These are phyloP conservation scores for Pseudoips prasinana DNA, from an alignment of 2,888 invertebrate genomes.

Conservation along the genomic window DNA sequence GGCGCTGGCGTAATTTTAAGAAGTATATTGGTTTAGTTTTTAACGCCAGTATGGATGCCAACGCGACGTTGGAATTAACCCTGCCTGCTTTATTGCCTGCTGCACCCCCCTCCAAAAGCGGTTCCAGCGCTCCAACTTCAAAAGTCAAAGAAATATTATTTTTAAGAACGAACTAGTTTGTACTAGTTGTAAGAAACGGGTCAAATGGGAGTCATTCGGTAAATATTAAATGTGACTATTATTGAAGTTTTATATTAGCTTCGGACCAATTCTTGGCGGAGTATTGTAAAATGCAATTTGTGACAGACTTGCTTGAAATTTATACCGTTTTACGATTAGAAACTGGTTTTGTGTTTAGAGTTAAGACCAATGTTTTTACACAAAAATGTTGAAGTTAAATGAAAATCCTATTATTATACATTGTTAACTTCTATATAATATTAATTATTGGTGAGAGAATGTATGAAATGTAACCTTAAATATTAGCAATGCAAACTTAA, in stretches of 20 bases:
- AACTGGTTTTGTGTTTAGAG: too few relatives aligned
- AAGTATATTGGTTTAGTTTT: constrained; percentile 76
- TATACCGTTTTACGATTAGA: constrained; percentile 7
- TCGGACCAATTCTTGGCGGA: constrained; percentile 18
- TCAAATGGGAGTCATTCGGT: constrained; percentile 31
- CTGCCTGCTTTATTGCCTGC: constrained; percentile 50
- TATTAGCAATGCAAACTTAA: too few relatives aligned
- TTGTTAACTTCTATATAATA: too few relatives aligned
- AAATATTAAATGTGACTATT: constrained; percentile 35
- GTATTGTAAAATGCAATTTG: constrained; percentile 29
- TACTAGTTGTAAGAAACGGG: constrained; percentile 31
- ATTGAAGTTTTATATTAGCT: constrained; percentile 34
- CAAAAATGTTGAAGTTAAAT: too few relatives aligned
- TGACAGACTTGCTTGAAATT: constrained; percentile 21
- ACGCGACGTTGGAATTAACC: constrained; percentile 53
- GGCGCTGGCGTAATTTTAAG: constrained; percentile 58
- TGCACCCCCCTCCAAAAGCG: constrained; percentile 10
- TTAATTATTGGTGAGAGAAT: too few relatives aligned
- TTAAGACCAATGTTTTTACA: too few relatives aligned
- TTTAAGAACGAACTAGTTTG: constrained; percentile 25
- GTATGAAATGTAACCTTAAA: too few relatives aligned
- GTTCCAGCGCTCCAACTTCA: constrained; percentile 19
- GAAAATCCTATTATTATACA: too few relatives aligned
- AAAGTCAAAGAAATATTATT: constrained; percentile 28
- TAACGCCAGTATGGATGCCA: constrained; percentile 58